phyloP scores from a whole-genome alignment of 2,797 vertebrate species.

The Poeciliopsis infans region DNA sequence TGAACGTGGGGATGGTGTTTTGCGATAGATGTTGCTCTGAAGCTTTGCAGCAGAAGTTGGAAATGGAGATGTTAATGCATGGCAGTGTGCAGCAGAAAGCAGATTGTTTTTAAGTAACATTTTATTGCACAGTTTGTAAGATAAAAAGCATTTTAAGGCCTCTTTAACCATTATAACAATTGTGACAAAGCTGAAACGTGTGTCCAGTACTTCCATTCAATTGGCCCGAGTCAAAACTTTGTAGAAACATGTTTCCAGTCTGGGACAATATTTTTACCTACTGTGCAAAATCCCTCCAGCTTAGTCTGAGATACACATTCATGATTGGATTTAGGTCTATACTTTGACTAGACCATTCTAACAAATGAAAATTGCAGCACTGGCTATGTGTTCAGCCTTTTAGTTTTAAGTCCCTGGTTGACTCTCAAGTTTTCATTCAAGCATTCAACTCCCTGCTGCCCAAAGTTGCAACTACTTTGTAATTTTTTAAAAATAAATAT shows the following conservation, averaged over 20 bases:
- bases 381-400: background rate
- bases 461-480: background rate
- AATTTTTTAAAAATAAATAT: no score
- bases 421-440: background rate
- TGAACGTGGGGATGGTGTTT: background rate
- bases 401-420: background rate
- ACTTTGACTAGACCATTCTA: background rate
- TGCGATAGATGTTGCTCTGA: background rate
- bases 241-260: background rate
- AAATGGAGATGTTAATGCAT: constrained; percentile 35
- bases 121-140: background rate
- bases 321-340: background rate
- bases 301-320: background rate
- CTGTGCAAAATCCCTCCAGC: background rate
- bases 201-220: background rate
- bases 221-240: background rate
- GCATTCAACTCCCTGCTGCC: background rate
- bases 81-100: constrained; percentile 12
- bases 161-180: background rate
- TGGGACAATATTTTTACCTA: background rate
- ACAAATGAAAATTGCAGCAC: background rate
- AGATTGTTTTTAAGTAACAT: constrained; percentile 13
- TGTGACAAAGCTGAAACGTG: no score
- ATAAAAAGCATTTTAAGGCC: background rate
- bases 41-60: background rate